Conservation (phyloP, 2,888 invertebrate species). For the Meiosimyza platycephala region DNA sequence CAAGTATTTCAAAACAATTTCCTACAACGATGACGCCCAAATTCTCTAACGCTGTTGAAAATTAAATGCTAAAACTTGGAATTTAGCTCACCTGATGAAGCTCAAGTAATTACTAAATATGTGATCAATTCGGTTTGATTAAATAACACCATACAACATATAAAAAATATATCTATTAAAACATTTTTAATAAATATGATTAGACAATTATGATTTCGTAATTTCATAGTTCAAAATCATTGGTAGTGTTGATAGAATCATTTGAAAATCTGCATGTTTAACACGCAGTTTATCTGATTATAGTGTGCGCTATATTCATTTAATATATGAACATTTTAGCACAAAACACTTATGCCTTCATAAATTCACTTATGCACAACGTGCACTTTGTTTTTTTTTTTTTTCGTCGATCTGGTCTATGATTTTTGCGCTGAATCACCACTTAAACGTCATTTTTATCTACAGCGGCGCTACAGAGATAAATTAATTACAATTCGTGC, state of each 20-base stretch:
- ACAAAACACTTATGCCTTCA: too few relatives aligned
- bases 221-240: conserved; percentile 23
- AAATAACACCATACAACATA: neutral
- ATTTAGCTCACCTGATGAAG: too few relatives aligned
- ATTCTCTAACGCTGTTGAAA: too few relatives aligned
- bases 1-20: too few relatives aligned
- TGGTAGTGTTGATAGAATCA: conserved; percentile 29
- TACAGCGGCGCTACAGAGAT: conserved; percentile 17
- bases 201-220: conserved; percentile 20
- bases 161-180: neutral
- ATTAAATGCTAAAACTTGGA: too few relatives aligned
- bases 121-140: neutral
- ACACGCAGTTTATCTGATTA: conserved; percentile 32
- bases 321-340: neutral
- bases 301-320: neutral
- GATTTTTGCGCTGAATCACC: conserved; percentile 26
- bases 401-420: neutral
- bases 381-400: neutral
- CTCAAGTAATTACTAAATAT: too few relatives aligned
- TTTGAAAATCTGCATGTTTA: conserved; percentile 28
- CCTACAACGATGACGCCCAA: too few relatives aligned
- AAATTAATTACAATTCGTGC: conserved; percentile 37
- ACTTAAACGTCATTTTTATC: conserved; percentile 20
- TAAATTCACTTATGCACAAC: too few relatives aligned
- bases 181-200: conserved; percentile 6